These are phyloP conservation scores for Drosophila demipolita DNA, from an alignment of 2,888 invertebrate genomes.

Conservation along the genomic window DNA sequence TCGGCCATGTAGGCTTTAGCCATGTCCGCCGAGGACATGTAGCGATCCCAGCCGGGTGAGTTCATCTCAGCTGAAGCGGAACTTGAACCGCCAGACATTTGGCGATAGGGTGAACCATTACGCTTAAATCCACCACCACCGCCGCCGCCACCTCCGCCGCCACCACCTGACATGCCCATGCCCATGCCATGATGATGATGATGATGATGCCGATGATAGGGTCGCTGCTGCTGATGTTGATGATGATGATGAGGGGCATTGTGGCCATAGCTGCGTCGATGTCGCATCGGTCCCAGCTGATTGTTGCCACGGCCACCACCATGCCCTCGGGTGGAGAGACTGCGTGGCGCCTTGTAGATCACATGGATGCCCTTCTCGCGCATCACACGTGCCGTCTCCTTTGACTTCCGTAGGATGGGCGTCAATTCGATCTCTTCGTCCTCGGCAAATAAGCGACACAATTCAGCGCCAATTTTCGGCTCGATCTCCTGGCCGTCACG, in stretches of 20 bases:
- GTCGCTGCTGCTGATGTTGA: constrained; percentile 87
- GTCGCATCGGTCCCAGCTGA: constrained; percentile 71
- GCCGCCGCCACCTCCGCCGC: constrained; percentile 61
- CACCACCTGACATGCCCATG: constrained; percentile 60
- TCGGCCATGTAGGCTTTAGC: constrained; percentile 96
- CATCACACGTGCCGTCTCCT: constrained; percentile 91
- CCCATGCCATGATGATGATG: constrained; percentile 80
- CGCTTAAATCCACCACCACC: constrained; percentile 75
- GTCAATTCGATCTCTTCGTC: constrained; percentile 96
- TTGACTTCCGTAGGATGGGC: constrained; percentile 93
- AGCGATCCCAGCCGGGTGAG: constrained; percentile 88
- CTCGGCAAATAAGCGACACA: constrained; percentile 95
- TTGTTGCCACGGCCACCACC: constrained; percentile 82
- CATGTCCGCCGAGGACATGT: constrained; percentile 87
- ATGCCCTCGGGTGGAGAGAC: constrained; percentile 83
- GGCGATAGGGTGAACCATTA: constrained; percentile 79
- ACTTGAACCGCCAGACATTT: constrained; percentile 66
- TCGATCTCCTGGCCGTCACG: constrained; percentile 99
- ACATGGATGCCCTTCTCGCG: constrained; percentile 85
- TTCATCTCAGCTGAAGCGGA: constrained; percentile 86
- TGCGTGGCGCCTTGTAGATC: constrained; percentile 86
- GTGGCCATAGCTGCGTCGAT: constrained; percentile 80
- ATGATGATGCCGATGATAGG: constrained; percentile 85
- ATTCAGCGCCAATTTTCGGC: constrained; percentile 96
- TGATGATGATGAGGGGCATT: constrained; percentile 85